phyloP scores from a whole-genome alignment of 2,797 vertebrate species.

The Uromys caudimaculatus region DNA sequence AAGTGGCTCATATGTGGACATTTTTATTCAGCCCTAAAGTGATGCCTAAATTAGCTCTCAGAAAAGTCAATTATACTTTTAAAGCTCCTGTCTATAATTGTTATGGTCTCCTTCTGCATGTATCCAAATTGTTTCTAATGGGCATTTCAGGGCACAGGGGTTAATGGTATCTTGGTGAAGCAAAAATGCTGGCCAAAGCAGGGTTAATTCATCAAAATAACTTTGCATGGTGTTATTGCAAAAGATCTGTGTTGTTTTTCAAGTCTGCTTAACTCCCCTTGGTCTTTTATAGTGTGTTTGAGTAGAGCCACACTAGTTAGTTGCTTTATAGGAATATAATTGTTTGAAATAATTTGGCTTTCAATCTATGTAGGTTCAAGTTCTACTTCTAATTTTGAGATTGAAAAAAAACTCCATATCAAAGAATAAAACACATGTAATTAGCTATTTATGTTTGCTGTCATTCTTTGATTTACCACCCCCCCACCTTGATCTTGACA shows the following conservation, averaged over 20 bases:
- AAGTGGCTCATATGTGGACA: conserved; percentile 81
- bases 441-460: conserved; percentile 47
- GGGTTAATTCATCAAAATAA: conserved; percentile 87
- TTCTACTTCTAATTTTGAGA: conserved; percentile 75
- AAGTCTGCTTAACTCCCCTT: conserved; percentile 53
- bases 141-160: conserved; percentile 81
- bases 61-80: conserved; percentile 87
- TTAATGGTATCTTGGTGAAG: conserved; percentile 85
- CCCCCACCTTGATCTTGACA: conserved; percentile 89
- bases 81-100: conserved; percentile 86
- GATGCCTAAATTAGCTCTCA: conserved; percentile 82
- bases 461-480: background rate
- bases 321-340: conserved; percentile 48
- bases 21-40: conserved; percentile 83
- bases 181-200: conserved; percentile 83
- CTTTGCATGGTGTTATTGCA: conserved; percentile 77
- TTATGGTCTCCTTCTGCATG: conserved; percentile 81
- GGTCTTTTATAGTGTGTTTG: background rate
- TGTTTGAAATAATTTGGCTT: conserved; percentile 70
- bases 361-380: conserved; percentile 69
- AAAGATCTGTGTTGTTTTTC: conserved; percentile 58
- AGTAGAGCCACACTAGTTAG: background rate
- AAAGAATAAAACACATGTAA: background rate
- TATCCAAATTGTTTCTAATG: conserved; percentile 87
- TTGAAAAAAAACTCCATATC: background rate